Conservation (phyloP, 2,113 vertebrate genomes). For the Gambusia affinis region DNA sequence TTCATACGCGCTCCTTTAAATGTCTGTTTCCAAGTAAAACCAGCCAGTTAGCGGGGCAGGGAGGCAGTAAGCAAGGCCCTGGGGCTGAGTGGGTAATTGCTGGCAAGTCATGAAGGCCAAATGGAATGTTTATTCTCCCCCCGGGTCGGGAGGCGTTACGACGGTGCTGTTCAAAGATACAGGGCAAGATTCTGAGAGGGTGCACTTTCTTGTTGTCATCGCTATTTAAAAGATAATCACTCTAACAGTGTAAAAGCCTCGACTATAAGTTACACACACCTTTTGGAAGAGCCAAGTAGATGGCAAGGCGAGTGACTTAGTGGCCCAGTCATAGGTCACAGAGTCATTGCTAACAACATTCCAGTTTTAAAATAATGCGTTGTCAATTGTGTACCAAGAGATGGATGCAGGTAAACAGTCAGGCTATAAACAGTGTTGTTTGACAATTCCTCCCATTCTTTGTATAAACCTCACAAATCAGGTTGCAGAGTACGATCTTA, state of each 20-base stretch:
- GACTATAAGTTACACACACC: constrained; percentile 4
- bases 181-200: constrained; percentile 64
- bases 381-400: constrained; percentile 42
- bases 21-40: constrained; percentile 67
- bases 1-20: constrained; percentile 57
- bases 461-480: constrained; percentile 74
- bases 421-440: constrained; percentile 67
- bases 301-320: neutral
- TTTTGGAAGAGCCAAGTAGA: constrained; percentile 16
- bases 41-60: constrained; percentile 31
- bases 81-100: constrained; percentile 79
- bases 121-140: constrained; percentile 80
- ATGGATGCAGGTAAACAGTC: constrained; percentile 60
- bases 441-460: constrained; percentile 54
- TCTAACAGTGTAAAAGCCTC: constrained; percentile 12
- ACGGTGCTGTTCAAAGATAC: constrained; percentile 60
- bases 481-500: constrained; percentile 62
- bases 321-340: neutral
- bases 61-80: constrained; percentile 59
- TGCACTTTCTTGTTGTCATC: constrained; percentile 67
- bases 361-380: constrained; percentile 43
- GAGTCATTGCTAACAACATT: constrained; percentile 32
- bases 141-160: constrained; percentile 67
- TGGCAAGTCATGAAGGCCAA: constrained; percentile 79
- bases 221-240: constrained; percentile 56